Percentiles rank a stretch among this genome's conserved stretches.
These are phyloP conservation scores for Lates japonicus DNA, from an alignment of 2,797 vertebrate species.

Conservation along the genomic window DNA sequence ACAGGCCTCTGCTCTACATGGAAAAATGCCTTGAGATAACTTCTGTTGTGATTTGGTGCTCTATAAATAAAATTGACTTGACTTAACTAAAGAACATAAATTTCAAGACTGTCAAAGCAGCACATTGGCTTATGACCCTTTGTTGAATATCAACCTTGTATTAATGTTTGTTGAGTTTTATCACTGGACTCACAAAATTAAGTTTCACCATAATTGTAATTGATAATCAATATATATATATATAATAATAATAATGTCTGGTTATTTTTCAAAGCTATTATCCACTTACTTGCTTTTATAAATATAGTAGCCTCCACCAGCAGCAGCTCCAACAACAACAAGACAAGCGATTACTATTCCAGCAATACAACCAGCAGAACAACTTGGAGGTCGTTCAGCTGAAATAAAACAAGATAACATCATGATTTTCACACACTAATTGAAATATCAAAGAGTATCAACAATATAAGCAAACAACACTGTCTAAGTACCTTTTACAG, in stretches of 20 bases:
- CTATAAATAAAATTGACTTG: too few relatives aligned
- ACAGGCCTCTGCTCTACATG: too few relatives aligned
- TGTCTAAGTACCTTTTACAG: conserved; percentile 55
- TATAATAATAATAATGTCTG: too few relatives aligned
- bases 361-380: conserved; percentile 59
- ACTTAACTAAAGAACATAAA: too few relatives aligned
- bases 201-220: neutral
- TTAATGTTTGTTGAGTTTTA: neutral
- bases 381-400: fast-evolving
- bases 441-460: neutral
- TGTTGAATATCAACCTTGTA: conserved; percentile 20
- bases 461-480: neutral
- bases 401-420: neutral
- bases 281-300: conserved; percentile 51
- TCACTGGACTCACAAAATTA: neutral
- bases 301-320: neutral
- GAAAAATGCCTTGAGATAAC: too few relatives aligned
- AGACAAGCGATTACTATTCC: conserved; percentile 68
- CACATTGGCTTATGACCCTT: too few relatives aligned
- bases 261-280: neutral
- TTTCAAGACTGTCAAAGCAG: too few relatives aligned
- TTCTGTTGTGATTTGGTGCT: too few relatives aligned
- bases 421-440: neutral
- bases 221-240: too few relatives aligned
- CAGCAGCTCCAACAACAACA: conserved; percentile 6